These are phyloP conservation scores for Halocaridina rubra DNA, from an alignment of 2,888 invertebrate species.

Conservation along the genomic window DNA sequence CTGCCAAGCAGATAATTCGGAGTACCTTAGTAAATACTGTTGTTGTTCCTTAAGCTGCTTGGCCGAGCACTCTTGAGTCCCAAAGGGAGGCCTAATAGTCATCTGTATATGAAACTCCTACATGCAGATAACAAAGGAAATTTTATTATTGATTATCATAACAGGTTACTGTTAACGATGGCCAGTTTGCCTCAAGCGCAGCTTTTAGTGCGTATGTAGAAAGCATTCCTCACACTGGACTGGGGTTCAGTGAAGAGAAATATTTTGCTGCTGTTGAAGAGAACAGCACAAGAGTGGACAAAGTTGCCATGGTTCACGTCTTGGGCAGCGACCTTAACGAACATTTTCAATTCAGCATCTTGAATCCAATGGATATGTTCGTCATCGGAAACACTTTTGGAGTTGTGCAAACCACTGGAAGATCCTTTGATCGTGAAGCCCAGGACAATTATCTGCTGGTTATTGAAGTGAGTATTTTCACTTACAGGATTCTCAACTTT, in stretches of 20 bases:
- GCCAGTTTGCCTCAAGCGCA: constrained; percentile 81
- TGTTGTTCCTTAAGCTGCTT: too few relatives aligned
- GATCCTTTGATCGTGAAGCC: constrained; percentile 86
- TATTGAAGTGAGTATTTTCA: constrained; percentile 87
- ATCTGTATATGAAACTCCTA: too few relatives aligned
- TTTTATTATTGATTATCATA: too few relatives aligned
- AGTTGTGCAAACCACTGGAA: constrained; percentile 85
- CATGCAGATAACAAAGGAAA: too few relatives aligned
- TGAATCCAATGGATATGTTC: constrained; percentile 79
- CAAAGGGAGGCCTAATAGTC: too few relatives aligned
- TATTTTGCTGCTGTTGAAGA: constrained; percentile 86
- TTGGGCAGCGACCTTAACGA: constrained; percentile 88
- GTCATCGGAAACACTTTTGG: constrained; percentile 88
- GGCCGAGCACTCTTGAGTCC: too few relatives aligned
- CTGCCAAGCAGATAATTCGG: too few relatives aligned
- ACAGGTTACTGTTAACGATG: constrained; percentile 86
- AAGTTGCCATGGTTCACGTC: constrained; percentile 85
- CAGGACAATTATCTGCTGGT: constrained; percentile 85
- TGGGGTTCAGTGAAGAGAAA: constrained; percentile 83
- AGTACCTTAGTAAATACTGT: too few relatives aligned
- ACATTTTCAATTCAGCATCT: constrained; percentile 84
- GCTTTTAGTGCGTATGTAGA: constrained; percentile 78
- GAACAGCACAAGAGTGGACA: constrained; percentile 84
- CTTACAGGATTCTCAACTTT: too few relatives aligned
- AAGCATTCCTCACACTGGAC: constrained; percentile 77